A percentile compares a stretch with the other conserved stretches of the same genome.
Conservation (phyloP, 2,888 invertebrate species). For the Campoplex nolae region DNA sequence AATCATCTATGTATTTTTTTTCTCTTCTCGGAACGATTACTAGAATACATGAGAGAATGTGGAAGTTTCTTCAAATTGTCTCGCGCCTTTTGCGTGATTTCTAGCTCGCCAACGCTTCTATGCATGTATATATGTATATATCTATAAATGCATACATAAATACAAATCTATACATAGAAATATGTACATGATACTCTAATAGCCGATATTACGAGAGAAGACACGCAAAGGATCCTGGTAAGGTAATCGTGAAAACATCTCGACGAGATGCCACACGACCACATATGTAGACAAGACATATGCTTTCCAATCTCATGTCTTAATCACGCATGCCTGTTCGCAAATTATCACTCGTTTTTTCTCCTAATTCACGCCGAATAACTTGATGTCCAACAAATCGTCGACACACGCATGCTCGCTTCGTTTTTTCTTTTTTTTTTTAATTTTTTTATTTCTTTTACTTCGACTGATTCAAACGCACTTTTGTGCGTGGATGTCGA, state of each 20-base stretch:
- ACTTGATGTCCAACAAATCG: conserved; percentile 56
- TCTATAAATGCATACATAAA: neutral
- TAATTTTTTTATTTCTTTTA: too few relatives aligned
- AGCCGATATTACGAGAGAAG: conserved; percentile 72
- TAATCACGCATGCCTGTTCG: conserved; percentile 75
- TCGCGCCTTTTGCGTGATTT: conserved; percentile 78
- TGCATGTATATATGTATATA: neutral
- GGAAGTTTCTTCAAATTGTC: conserved; percentile 76
- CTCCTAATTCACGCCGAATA: conserved; percentile 67
- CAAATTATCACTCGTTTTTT: conserved; percentile 78
- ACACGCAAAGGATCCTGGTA: conserved; percentile 76
- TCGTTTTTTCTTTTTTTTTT: conserved; percentile 4
- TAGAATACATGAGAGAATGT: conserved; percentile 56
- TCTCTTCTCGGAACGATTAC: conserved; percentile 71
- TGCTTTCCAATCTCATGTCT: conserved; percentile 78
- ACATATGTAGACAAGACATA: conserved; percentile 56
- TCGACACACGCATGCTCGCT: conserved; percentile 23
- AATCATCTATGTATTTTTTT: neutral
- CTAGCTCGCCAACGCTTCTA: conserved; percentile 47
- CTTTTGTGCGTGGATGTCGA: conserved; percentile 34
- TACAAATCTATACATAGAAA: neutral
- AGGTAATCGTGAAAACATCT: conserved; percentile 29
- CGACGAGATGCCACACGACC: conserved; percentile 31
- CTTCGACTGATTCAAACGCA: neutral
- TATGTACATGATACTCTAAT: conserved; percentile 73